These are phyloP conservation scores for Sinelater perroti DNA, from an alignment of 2,888 invertebrate species.

Conservation along the genomic window DNA sequence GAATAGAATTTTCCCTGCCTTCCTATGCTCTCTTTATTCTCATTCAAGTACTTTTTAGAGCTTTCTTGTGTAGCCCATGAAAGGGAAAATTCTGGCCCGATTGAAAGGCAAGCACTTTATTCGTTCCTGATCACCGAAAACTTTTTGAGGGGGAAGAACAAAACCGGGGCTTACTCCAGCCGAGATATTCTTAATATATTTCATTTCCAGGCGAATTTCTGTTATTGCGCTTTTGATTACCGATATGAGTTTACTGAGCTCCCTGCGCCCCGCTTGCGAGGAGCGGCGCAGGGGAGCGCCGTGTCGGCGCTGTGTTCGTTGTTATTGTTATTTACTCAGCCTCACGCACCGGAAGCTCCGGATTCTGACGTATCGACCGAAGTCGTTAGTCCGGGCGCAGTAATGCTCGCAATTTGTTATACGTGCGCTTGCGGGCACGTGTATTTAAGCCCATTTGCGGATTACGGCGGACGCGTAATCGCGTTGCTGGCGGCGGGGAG, in stretches of 20 bases:
- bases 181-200: constrained; percentile 20
- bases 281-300: too few relatives aligned
- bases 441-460: constrained; percentile 36
- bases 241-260: constrained; percentile 26
- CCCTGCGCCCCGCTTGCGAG: too few relatives aligned
- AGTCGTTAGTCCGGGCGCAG: constrained; percentile 34
- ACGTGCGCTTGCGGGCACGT: constrained; percentile 35
- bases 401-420: constrained; percentile 39
- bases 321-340: constrained; percentile 49
- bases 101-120: too few relatives aligned
- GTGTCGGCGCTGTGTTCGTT: too few relatives aligned
- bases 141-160: neutral
- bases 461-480: constrained; percentile 34
- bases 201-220: constrained; percentile 18
- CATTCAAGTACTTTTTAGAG: too few relatives aligned
- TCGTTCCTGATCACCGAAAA: too few relatives aligned
- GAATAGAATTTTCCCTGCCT: too few relatives aligned
- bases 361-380: constrained; percentile 46
- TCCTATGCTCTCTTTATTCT: too few relatives aligned
- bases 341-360: constrained; percentile 47
- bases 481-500: constrained; percentile 25
- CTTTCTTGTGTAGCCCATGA: too few relatives aligned
- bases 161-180: constrained; percentile 6
- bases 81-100: too few relatives aligned
- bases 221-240: constrained; percentile 28